phyloP scores from a whole-genome alignment of 1,140 invertebrate species.

The Paraescarpia echinospica region DNA sequence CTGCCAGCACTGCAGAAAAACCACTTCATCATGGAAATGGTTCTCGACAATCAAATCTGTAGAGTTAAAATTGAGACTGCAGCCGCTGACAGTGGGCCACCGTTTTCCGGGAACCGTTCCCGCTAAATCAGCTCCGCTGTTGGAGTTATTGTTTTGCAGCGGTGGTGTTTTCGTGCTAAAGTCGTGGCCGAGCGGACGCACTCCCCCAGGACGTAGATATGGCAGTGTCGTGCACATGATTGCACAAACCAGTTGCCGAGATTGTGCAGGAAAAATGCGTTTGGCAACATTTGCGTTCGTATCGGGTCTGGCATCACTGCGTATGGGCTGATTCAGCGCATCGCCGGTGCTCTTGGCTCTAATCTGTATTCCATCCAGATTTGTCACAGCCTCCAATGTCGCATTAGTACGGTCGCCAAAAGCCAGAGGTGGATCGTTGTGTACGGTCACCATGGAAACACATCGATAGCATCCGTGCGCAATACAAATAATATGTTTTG shows the following conservation, averaged over 20 bases:
- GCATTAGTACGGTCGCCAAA: slow-evolving; percentile 3
- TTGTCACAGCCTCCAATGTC: neutral
- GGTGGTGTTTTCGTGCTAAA: neutral
- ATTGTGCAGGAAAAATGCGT: slow-evolving; percentile 5
- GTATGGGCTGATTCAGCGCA: neutral
- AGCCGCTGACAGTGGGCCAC: neutral
- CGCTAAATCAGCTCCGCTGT: neutral
- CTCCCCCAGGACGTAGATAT: neutral
- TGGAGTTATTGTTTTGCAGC: neutral
- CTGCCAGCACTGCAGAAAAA: neutral
- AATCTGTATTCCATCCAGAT: slow-evolving; percentile 5
- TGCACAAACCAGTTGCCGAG: slow-evolving; percentile 3
- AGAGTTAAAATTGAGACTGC: neutral
- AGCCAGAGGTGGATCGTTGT: neutral
- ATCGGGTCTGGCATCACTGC: neutral
- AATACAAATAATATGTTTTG: slow-evolving; percentile 7
- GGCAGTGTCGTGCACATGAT: neutral
- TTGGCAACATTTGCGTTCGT: neutral
- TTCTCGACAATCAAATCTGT: neutral
- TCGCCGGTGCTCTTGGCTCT: neutral
- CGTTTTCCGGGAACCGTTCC: neutral
- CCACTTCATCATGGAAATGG: neutral
- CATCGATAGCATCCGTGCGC: neutral
- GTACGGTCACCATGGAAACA: neutral
- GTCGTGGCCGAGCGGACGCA: neutral